phyloP scores from a whole-genome alignment of 2,797 vertebrate species.

The Crossoptilon crossoptilon region DNA sequence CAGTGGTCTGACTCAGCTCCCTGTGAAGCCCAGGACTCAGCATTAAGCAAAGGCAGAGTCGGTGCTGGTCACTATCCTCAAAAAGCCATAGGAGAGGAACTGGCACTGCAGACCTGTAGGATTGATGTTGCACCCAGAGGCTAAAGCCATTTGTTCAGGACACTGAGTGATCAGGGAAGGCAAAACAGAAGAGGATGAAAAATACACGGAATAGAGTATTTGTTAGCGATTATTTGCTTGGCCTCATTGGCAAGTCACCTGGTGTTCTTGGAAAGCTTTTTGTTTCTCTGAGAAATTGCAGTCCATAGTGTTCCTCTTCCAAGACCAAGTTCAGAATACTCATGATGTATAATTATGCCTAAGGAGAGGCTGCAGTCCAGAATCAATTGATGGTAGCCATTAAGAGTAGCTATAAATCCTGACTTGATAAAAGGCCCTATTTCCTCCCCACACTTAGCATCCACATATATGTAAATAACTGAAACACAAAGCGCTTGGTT shows the following conservation, averaged over 20 bases:
- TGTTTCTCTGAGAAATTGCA: neutral
- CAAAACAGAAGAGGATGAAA: neutral
- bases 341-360: constrained; percentile 11
- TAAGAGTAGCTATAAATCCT: constrained; percentile 17
- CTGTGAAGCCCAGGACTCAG: neutral
- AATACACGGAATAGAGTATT: neutral
- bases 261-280: neutral
- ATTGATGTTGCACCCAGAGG: neutral
- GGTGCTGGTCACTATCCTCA: neutral
- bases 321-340: neutral
- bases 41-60: neutral
- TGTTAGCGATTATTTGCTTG: constrained; percentile 2
- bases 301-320: neutral
- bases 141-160: neutral
- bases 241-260: neutral
- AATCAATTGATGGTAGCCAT: neutral
- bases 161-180: neutral
- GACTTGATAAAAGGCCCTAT: neutral
- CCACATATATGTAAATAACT: neutral
- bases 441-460: neutral
- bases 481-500: fast-evolving
- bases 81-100: neutral
- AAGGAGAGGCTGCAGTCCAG: constrained; percentile 16
- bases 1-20: neutral
- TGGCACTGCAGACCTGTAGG: neutral